Evolutionary conservation across 2,113 vertebrate species (phyloP).

Genomic region (Arizona elegans): DNA sequence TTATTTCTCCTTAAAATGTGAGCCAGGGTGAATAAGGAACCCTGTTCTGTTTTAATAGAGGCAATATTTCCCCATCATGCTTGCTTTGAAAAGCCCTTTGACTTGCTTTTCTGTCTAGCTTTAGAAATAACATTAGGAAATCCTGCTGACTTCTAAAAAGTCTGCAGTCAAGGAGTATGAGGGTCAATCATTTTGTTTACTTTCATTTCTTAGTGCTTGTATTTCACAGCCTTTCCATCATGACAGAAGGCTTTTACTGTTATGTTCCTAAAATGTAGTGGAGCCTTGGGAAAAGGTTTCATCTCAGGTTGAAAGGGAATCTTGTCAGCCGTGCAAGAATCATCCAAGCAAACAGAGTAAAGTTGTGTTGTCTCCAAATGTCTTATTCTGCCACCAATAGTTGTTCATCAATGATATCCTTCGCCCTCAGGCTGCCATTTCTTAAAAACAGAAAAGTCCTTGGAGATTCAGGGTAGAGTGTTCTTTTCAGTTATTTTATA

Average conservation of each 20-base stretch:
- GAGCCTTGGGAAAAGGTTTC: neutral
- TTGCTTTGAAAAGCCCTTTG: neutral
- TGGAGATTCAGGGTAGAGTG: neutral
- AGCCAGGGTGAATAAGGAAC: neutral
- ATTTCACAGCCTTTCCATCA: neutral
- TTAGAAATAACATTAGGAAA: neutral
- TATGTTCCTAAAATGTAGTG: neutral
- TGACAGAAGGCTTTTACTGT: neutral
- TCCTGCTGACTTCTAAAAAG: neutral
- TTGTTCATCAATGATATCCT: neutral
- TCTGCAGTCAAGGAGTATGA: neutral
- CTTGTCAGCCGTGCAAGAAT: neutral
- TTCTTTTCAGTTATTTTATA: neutral
- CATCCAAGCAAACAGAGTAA: neutral
- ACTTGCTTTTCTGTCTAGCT: conserved; percentile 2
- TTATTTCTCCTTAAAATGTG: neutral
- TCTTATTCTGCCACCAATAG: neutral
- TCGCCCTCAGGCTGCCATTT: neutral
- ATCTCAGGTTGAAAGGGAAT: neutral
- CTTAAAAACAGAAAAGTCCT: neutral
- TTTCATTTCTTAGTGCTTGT: neutral
- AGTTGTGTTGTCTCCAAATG: accelerated
- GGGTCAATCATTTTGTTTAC: neutral
- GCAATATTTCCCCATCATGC: neutral
- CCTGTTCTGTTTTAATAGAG: neutral